These are phyloP conservation scores for Athalia cordata DNA, from an alignment of 2,888 invertebrate species.

Conservation along the genomic window DNA sequence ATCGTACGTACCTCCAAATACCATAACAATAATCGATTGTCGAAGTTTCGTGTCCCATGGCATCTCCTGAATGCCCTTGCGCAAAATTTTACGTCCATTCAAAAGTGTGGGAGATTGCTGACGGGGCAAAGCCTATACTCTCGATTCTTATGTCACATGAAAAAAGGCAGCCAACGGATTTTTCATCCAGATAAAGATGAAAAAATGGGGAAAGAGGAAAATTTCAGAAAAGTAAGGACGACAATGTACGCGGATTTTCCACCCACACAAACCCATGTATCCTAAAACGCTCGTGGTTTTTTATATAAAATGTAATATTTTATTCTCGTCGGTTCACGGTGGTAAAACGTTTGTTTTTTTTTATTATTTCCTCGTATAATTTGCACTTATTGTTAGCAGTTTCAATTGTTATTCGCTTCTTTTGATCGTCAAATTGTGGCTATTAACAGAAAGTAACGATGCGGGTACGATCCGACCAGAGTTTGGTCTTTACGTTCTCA, in stretches of 20 bases:
- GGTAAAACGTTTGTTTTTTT: no score
- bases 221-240: no score
- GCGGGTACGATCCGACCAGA: conserved; percentile 20
- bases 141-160: conserved; percentile 26
- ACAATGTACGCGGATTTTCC: not conserved
- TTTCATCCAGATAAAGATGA: conserved; percentile 4
- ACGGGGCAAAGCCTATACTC: not conserved
- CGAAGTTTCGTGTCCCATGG: conserved; percentile 18
- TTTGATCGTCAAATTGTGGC: conserved; percentile 7
- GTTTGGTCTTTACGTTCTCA: conserved; percentile 19
- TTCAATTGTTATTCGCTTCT: conserved; percentile 27
- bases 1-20: conserved; percentile 40
- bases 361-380: not conserved
- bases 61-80: conserved; percentile 61
- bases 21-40: conserved; percentile 44
- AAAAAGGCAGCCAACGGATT: conserved; percentile 27
- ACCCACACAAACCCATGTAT: not conserved
- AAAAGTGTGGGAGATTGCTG: conserved; percentile 63
- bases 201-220: not conserved
- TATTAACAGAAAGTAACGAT: conserved; percentile 18
- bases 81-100: conserved; percentile 59
- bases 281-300: no score
- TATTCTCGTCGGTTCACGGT: no score
- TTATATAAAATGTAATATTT: no score
- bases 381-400: not conserved